These are phyloP conservation scores for Drosophila pullipes DNA, from an alignment of 2,888 invertebrate species.

Conservation along the genomic window DNA sequence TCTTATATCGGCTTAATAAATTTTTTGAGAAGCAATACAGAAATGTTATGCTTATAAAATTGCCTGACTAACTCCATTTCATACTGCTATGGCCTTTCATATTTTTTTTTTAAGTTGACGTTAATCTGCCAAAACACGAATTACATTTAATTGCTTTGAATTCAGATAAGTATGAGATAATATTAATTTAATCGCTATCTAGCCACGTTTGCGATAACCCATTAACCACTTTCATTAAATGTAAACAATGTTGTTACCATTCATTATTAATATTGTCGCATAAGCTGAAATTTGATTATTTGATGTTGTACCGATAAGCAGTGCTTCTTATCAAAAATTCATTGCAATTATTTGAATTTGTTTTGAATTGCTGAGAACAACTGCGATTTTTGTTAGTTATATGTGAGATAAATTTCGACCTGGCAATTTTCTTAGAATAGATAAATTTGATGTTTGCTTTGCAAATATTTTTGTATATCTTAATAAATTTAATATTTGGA, in stretches of 20 bases:
- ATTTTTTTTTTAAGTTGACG: neutral
- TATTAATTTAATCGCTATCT: constrained; percentile 32
- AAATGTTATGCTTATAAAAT: neutral
- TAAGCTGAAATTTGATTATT: constrained; percentile 1
- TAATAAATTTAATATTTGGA: neutral
- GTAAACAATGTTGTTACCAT: constrained; percentile 6
- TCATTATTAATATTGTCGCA: constrained; percentile 32
- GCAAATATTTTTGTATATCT: neutral
- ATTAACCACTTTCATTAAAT: constrained; percentile 14
- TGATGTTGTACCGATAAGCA: constrained; percentile 19
- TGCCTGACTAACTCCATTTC: neutral
- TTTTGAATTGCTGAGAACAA: neutral
- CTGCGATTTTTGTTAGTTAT: neutral
- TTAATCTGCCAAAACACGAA: constrained; percentile 26
- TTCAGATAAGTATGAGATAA: constrained; percentile 36
- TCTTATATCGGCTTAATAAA: neutral
- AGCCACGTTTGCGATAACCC: constrained; percentile 14
- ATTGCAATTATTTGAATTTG: neutral
- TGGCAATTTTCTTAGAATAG: neutral
- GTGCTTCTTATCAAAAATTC: neutral
- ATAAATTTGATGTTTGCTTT: neutral
- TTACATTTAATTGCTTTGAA: constrained; percentile 24
- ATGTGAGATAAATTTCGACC: neutral
- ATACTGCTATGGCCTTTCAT: neutral
- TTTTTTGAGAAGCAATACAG: neutral